Evolutionary conservation across 2,797 vertebrate species (phyloP).

Genomic region (Pangasius sanitwongsei): DNA sequence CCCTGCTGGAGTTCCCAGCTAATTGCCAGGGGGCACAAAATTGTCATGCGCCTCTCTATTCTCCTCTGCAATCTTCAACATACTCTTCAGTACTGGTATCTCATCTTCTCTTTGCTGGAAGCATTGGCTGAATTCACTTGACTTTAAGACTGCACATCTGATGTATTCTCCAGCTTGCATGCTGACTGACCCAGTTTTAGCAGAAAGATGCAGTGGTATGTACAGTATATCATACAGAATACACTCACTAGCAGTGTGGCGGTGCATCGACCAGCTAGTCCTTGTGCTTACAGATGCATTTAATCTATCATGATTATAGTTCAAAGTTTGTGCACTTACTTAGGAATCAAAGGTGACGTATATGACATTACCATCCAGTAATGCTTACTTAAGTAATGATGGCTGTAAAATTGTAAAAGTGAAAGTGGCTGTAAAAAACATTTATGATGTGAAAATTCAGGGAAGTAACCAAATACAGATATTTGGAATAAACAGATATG

Average conservation of each 20-base stretch:
- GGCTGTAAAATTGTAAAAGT: background rate
- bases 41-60: slow-evolving; percentile 57
- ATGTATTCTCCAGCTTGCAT: slow-evolving; percentile 53
- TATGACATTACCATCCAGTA: background rate
- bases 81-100: slow-evolving; percentile 58
- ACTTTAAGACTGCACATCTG: slow-evolving; percentile 45
- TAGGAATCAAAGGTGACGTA: background rate
- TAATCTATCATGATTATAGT: background rate
- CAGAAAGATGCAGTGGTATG: slow-evolving; percentile 30
- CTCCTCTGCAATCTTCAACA: slow-evolving; percentile 51
- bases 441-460: background rate
- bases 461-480: background rate
- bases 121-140: slow-evolving; percentile 51
- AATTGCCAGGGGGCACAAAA: slow-evolving; percentile 80
- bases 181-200: slow-evolving; percentile 71
- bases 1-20: slow-evolving; percentile 71
- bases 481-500: background rate
- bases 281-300: background rate
- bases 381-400: background rate
- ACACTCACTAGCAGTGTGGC: background rate
- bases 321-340: background rate
- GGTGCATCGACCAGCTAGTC: background rate
- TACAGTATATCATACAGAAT: background rate
- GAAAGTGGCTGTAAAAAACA: background rate
- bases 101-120: slow-evolving; percentile 63